These are phyloP conservation scores for Enteromius viviparus DNA, from an alignment of 2,797 vertebrate species.

Conservation along the genomic window DNA sequence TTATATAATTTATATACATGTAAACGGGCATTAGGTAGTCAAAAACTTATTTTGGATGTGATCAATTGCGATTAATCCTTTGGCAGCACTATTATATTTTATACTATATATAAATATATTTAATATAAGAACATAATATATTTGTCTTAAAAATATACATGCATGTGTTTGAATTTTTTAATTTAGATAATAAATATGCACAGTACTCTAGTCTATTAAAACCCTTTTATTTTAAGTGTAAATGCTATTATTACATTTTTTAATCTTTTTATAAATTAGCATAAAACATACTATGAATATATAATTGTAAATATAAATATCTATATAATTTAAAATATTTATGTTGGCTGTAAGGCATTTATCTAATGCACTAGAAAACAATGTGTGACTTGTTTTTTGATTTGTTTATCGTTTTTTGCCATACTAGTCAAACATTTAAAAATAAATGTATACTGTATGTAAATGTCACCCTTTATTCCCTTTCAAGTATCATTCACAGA, in stretches of 20 bases:
- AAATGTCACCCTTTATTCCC: slow-evolving; percentile 1
- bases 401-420: neutral
- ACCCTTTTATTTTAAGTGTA: too few species aligned
- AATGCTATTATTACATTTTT: neutral
- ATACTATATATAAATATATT: too few species aligned
- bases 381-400: neutral
- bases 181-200: too few species aligned
- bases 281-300: neutral
- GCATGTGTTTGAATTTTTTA: too few species aligned
- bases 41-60: too few species aligned
- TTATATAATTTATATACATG: too few species aligned
- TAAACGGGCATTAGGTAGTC: too few species aligned
- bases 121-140: too few species aligned
- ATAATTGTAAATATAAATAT: neutral
- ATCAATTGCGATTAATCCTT: too few species aligned
- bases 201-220: too few species aligned
- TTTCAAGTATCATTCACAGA: slow-evolving; percentile 19
- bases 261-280: neutral
- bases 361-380: neutral
- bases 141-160: too few species aligned
- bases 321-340: neutral
- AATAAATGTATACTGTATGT: neutral
- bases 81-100: too few species aligned
- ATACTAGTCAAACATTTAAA: neutral
- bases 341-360: neutral